Evolutionary conservation across 2,113 vertebrate species (phyloP).

Genomic region (Perca fluviatilis): DNA sequence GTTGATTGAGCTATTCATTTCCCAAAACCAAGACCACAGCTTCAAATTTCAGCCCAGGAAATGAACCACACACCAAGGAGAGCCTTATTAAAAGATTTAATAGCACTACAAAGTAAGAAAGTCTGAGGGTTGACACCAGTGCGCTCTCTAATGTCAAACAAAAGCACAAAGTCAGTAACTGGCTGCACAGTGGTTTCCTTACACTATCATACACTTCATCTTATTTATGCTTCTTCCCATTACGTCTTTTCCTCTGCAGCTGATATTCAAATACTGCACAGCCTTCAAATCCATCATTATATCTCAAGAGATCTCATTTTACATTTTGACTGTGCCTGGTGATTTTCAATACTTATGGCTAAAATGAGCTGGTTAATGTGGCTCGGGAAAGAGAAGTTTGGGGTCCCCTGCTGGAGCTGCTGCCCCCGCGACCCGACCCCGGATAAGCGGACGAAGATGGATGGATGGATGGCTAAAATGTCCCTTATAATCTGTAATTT

Average conservation of each 20-base stretch:
- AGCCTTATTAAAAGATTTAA: constrained; percentile 45
- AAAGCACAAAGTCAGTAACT: constrained; percentile 26
- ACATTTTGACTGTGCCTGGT: not conserved
- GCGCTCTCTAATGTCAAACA: constrained; percentile 9
- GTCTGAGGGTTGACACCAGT: constrained; percentile 28
- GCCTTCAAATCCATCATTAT: constrained; percentile 12
- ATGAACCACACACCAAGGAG: constrained; percentile 23
- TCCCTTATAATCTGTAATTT: constrained; percentile 14
- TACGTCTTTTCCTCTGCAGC: not conserved
- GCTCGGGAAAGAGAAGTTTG: too few relatives aligned
- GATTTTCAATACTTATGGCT: too few relatives aligned
- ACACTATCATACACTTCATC: not conserved
- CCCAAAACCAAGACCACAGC: not conserved
- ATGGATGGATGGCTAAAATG: not conserved
- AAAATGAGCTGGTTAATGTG: not conserved
- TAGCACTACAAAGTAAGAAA: constrained; percentile 17
- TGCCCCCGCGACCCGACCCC: too few relatives aligned
- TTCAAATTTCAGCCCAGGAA: constrained; percentile 24
- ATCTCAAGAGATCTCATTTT: constrained; percentile 6
- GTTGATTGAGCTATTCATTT: constrained; percentile 13
- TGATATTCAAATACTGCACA: constrained; percentile 1
- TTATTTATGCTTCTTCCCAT: not conserved
- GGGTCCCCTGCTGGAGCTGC: too few relatives aligned
- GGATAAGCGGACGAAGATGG: too few relatives aligned
- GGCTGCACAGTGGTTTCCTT: constrained; percentile 7